Evolutionary conservation across 1,140 invertebrate genomes (phyloP).

Genomic region (Druon quercuslanigerum): DNA sequence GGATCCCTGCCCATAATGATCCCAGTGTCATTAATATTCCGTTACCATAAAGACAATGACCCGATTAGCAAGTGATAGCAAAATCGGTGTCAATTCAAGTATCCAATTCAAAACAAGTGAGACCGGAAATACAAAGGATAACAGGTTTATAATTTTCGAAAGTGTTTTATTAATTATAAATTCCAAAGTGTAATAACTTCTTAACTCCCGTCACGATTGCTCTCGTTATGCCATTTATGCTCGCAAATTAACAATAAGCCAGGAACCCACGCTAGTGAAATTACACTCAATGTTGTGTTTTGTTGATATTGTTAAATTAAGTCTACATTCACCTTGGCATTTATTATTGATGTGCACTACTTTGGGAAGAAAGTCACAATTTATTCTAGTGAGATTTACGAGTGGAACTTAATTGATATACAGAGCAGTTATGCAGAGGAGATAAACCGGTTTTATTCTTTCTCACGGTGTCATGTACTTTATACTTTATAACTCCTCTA

Average conservation of each 20-base stretch:
- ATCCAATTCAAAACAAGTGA: slow-evolving; percentile 36
- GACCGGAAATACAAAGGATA: slow-evolving; percentile 52
- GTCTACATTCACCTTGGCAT: background rate
- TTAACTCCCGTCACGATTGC: background rate
- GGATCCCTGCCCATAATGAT: background rate
- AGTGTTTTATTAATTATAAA: slow-evolving; percentile 20
- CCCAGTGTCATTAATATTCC: slow-evolving; percentile 44
- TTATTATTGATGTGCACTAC: slow-evolving; percentile 10
- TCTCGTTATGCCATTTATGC: slow-evolving; percentile 2
- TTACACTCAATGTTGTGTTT: background rate
- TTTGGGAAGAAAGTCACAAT: slow-evolving; percentile 25
- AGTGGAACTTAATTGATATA: background rate
- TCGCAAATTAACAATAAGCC: background rate
- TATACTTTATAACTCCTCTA: slow-evolving; percentile 14
- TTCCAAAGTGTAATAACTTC: background rate
- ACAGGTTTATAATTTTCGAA: slow-evolving; percentile 39
- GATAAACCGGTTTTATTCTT: slow-evolving; percentile 38
- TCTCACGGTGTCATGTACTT: slow-evolving; percentile 34
- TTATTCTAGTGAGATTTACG: slow-evolving; percentile 6
- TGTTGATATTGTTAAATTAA: slow-evolving; percentile 7
- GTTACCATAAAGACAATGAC: slow-evolving; percentile 57
- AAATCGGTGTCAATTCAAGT: slow-evolving; percentile 60
- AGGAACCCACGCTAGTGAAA: background rate
- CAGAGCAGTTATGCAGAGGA: background rate
- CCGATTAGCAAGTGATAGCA: slow-evolving; percentile 55